Evolutionary conservation across 2,113 vertebrate species (phyloP).

Genomic region (Aramus guarauna): DNA sequence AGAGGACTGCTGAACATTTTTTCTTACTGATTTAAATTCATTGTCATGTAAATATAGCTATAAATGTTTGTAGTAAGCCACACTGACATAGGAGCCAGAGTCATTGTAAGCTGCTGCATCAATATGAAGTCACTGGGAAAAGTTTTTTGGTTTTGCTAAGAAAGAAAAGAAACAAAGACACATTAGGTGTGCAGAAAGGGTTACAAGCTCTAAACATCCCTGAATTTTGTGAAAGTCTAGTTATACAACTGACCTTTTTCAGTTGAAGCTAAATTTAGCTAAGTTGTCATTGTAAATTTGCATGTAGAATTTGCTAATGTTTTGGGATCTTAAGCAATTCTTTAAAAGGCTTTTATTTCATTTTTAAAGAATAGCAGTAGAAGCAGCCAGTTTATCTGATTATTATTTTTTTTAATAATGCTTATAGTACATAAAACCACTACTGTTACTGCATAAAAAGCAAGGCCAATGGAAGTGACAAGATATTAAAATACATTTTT

Average conservation of each 20-base stretch:
- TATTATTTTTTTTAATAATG: neutral
- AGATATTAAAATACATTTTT: neutral
- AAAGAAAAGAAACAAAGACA: neutral
- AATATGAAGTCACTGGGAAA: neutral
- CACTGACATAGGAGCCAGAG: neutral
- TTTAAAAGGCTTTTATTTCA: constrained; percentile 4
- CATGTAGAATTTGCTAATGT: neutral
- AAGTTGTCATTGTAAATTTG: neutral
- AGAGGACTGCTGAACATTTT: neutral
- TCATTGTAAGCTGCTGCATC: neutral
- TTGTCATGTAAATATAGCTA: neutral
- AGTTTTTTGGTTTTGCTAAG: neutral
- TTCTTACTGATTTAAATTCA: neutral
- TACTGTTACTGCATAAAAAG: neutral
- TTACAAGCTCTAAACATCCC: neutral
- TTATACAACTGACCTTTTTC: constrained; percentile 29
- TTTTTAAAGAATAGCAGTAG: neutral
- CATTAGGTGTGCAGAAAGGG: neutral
- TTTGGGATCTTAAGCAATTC: neutral
- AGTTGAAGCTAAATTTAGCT: neutral
- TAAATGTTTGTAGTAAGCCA: neutral
- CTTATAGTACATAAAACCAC: neutral
- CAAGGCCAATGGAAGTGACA: neutral
- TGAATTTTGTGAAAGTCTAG: neutral
- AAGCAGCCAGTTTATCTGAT: neutral